Evolutionary conservation across 2,888 invertebrate genomes (phyloP).

Genomic region (Spatulosminthurus flaviceps): DNA sequence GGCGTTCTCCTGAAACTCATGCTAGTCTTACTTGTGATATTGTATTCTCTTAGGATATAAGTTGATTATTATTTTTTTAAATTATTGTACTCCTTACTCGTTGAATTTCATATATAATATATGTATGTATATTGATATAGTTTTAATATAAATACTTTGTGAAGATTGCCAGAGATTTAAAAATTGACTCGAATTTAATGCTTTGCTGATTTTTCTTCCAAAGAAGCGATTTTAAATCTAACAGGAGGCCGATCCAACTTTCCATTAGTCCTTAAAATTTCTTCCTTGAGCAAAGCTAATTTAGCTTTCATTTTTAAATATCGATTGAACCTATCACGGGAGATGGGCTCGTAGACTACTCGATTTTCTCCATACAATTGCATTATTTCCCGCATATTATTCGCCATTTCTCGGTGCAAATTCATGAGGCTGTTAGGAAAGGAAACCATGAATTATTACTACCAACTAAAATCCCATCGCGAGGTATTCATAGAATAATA

Average conservation of each 20-base stretch:
- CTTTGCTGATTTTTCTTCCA: no score
- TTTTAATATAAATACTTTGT: no score
- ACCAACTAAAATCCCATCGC: neutral
- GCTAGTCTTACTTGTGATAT: no score
- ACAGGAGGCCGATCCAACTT: neutral
- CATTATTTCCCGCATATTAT: constrained; percentile 51
- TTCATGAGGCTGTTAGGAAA: constrained; percentile 55
- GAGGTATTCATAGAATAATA: neutral
- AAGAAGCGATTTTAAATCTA: no score
- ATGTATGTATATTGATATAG: no score
- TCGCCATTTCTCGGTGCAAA: constrained; percentile 58
- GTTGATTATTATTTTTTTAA: no score
- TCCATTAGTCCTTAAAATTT: constrained; percentile 44
- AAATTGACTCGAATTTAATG: no score
- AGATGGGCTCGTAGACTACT: constrained; percentile 47
- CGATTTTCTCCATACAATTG: constrained; percentile 51
- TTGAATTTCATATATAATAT: no score
- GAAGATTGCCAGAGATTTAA: no score
- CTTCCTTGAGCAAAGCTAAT: constrained; percentile 55
- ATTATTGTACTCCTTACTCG: no score
- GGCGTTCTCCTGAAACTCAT: no score
- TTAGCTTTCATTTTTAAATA: constrained; percentile 58
- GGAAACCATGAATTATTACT: constrained; percentile 1
- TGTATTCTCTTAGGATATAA: no score
- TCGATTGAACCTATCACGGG: constrained; percentile 56